Base-by-base conservation (phyloP, 92 coral and sea anemone genomes). In the Phenganax subtilis region DNA sequence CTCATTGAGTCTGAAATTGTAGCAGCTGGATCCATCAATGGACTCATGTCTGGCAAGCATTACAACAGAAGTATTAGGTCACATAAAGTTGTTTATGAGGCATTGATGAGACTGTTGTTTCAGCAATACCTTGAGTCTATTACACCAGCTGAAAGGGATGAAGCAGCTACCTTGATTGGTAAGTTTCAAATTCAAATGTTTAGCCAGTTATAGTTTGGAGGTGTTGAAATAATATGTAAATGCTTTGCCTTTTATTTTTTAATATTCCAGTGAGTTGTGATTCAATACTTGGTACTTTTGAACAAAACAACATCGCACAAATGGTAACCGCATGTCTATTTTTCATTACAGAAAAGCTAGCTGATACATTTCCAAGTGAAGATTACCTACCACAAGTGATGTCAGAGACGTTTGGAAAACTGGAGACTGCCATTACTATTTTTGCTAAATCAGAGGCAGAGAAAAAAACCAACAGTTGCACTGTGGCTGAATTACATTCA, bases 1-100 rank as follows among this genome's bases (percentile, higher is more conserved):
- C 76, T 71, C 10, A 71, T 71, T 53, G 76, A 44, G 55, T 71
- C 76, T 12, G 76, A 71, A 71, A 51, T 69, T 69, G 75, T 69
- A 9, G 75, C 51, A 25, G 51, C 51, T 69, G 52, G 75, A 11
- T 69, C 75, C 1, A 69, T 69, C 1, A 69, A 69, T 30, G 52
- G 75, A 69, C 55, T 69, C 0, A 9, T 69, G 20, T 69, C 54
- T 9, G 75, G 53, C 52, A 69, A 69, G 20, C 75, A 25, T 8
- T 69, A 69, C 75, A 69, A 69, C 20, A 9, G 75, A n/a, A 69
- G 75, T 69, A 52, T 69, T 69, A 27, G 75, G 54, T 9, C 75
- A 31, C 75, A 69, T 8, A 51, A 69, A 8, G 75, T 69, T 9
- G 75, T 69, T 7, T 82, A 82, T 25, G 79, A 77, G 11, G 61